Evolutionary conservation across 2,797 vertebrate species (phyloP).

Genomic region (Prionace glauca): DNA sequence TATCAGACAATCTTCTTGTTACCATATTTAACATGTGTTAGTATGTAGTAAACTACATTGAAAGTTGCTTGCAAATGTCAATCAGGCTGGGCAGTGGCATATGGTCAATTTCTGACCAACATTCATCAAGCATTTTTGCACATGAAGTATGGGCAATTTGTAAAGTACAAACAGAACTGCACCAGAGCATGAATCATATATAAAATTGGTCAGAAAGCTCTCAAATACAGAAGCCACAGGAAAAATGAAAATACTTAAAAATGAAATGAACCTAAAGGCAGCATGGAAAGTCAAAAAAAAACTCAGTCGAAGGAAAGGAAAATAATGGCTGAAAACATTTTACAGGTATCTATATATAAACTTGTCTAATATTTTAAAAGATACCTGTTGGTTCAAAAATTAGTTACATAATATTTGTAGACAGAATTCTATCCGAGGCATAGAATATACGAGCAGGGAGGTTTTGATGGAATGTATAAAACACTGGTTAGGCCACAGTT

Average conservation of each 20-base stretch:
- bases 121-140: background rate
- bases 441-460: no score
- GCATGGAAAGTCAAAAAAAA: background rate
- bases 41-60: background rate
- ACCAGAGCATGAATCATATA: background rate
- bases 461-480: no score
- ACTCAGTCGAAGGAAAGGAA: background rate
- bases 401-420: background rate
- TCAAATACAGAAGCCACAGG: background rate
- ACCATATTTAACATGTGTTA: no score
- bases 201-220: background rate
- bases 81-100: background rate
- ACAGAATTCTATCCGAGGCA: no score
- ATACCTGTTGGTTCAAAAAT: background rate
- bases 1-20: background rate
- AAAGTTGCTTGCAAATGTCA: background rate
- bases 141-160: background rate
- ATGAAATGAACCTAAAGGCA: background rate
- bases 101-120: background rate
- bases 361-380: background rate
- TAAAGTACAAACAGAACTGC: background rate
- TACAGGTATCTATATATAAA: background rate
- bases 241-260: background rate
- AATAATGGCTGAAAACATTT: background rate
- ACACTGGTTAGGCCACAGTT: no score